Conservation (phyloP, 2,888 invertebrate species). For the Diadromus collaris region DNA sequence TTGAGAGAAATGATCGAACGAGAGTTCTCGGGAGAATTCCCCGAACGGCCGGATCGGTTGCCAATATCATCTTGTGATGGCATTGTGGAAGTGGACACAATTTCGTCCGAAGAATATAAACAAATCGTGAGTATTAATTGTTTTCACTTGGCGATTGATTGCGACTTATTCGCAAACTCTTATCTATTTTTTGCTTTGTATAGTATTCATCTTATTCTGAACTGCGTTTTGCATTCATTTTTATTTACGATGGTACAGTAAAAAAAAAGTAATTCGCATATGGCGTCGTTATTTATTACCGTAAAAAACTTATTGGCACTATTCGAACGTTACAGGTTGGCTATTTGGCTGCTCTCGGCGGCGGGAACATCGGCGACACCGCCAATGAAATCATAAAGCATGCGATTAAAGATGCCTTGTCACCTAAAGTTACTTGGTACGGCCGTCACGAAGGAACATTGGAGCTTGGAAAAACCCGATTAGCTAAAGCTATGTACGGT, state of each 20-base stretch:
- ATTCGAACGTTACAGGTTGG: neutral
- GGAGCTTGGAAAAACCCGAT: constrained; percentile 12
- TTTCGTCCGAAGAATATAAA: neutral
- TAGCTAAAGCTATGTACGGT: constrained; percentile 24
- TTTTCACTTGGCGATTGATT: neutral
- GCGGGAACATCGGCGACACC: neutral
- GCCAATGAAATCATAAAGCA: neutral
- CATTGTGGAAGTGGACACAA: constrained; percentile 5
- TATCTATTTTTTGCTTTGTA: too few relatives aligned
- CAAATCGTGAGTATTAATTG: constrained; percentile 7
- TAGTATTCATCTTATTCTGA: too few relatives aligned
- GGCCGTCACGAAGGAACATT: constrained; percentile 16
- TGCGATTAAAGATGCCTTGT: constrained; percentile 5
- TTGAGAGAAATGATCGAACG: neutral
- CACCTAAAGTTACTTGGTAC: constrained; percentile 3
- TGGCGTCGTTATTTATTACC: too few relatives aligned
- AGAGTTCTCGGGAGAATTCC: constrained; percentile 17
- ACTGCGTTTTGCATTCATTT: too few relatives aligned
- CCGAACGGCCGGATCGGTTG: neutral
- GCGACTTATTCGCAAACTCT: neutral
- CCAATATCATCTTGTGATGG: neutral
- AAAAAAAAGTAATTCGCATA: too few relatives aligned
- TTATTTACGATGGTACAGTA: too few relatives aligned
- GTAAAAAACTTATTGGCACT: too few relatives aligned
- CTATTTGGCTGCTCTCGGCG: constrained; percentile 4